Percentiles rank a stretch among this genome's conserved stretches.
Conservation (phyloP, 1,140 invertebrate species). For the Apis laboriosa region DNA sequence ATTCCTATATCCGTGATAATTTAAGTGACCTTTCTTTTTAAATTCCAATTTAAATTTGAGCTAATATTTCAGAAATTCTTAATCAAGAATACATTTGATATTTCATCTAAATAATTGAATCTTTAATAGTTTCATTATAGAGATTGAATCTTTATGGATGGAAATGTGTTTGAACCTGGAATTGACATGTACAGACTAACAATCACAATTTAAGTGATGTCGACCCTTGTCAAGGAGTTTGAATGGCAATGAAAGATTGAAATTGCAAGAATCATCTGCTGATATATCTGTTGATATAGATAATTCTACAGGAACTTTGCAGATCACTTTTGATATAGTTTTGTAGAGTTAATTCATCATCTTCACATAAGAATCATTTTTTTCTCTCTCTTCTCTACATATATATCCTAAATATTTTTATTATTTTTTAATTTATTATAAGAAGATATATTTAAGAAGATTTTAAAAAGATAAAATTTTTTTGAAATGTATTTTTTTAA, state of each 20-base stretch:
- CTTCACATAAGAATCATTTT: background rate
- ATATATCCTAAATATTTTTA: too few relatives aligned
- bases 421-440: too few relatives aligned
- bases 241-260: background rate
- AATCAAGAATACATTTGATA: too few relatives aligned
- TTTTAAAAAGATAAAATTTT: too few relatives aligned
- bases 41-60: background rate
- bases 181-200: slow-evolving; percentile 16
- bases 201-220: slow-evolving; percentile 16
- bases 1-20: background rate
- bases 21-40: background rate
- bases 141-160: background rate
- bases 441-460: too few relatives aligned
- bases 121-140: background rate
- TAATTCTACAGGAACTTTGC: background rate
- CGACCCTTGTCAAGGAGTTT: background rate
- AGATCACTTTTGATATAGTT: background rate
- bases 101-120: background rate
- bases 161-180: background rate
- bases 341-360: background rate
- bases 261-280: background rate
- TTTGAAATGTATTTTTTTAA: too few relatives aligned
- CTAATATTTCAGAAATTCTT: background rate
- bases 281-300: too few relatives aligned
- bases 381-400: background rate